Percentiles rank a stretch among this genome's conserved stretches.
Conservation (phyloP, 2,113 vertebrate species). For the pig (Sus scrofa) region T2T-Sscrofa CM000827.6:54855501-54856000, state of each 20-base stretch:
- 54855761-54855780: not conserved
- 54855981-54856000: not conserved
- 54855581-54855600: slow-evolving; percentile 81
- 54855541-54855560: slow-evolving; percentile 77
- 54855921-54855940: not conserved
- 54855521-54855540: slow-evolving; percentile 84
- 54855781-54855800: slow-evolving; percentile 30
- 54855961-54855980: not conserved
- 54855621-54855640: slow-evolving; percentile 90
- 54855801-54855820: not conserved
- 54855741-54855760: slow-evolving; percentile 52
- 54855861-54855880: not conserved
- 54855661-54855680: slow-evolving; percentile 82
- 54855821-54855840: not conserved
- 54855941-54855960: not conserved
- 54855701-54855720: not conserved
- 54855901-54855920: slow-evolving; percentile 46
- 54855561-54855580: slow-evolving; percentile 52
- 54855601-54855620: slow-evolving; percentile 90
- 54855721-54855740: slow-evolving; percentile 45
- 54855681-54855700: slow-evolving; percentile 16
- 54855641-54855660: slow-evolving; percentile 88
- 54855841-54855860: not conserved
- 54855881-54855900: slow-evolving; percentile 33
- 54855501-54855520: slow-evolving; percentile 84